Evolutionary conservation across 1,140 invertebrate species (phyloP).

Genomic region (Micrasema longulum): DNA sequence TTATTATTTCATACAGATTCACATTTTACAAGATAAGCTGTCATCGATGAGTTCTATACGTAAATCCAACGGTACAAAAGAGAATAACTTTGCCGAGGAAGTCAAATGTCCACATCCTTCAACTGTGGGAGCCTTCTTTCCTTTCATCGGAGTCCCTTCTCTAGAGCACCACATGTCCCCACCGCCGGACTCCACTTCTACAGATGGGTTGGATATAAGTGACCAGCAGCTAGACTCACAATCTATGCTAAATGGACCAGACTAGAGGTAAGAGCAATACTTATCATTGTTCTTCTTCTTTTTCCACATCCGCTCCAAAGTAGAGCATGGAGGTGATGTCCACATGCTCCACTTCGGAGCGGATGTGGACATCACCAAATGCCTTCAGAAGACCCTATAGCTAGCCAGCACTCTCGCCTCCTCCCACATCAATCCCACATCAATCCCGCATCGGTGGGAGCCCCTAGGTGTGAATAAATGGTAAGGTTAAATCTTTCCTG

Average conservation of each 20-base stretch:
- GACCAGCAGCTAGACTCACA: slow-evolving; percentile 63
- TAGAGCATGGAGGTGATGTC: too few relatives aligned
- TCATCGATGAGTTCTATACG: slow-evolving; percentile 14
- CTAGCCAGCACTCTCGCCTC: too few relatives aligned
- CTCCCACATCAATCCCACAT: not conserved
- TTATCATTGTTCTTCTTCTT: not conserved
- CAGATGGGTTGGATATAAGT: slow-evolving; percentile 60
- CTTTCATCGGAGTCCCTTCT: slow-evolving; percentile 57
- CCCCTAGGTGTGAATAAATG: too few relatives aligned
- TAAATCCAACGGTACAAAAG: slow-evolving; percentile 43
- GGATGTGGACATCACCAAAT: too few relatives aligned
- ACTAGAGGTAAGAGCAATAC: slow-evolving; percentile 52
- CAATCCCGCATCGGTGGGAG: too few relatives aligned
- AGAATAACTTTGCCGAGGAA: not conserved
- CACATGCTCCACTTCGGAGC: too few relatives aligned
- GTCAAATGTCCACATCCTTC: slow-evolving; percentile 33
- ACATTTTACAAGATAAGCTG: slow-evolving; percentile 40
- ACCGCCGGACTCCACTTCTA: slow-evolving; percentile 57
- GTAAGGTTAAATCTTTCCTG: not conserved
- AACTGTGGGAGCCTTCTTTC: slow-evolving; percentile 61
- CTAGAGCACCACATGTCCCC: slow-evolving; percentile 40
- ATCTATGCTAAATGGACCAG: slow-evolving; percentile 64
- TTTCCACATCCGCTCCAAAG: too few relatives aligned
- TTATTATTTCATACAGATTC: slow-evolving; percentile 24
- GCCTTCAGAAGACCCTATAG: too few relatives aligned